Evolutionary conservation across 2,113 vertebrate species (phyloP).

Genomic region (Callaeas wilsoni): DNA sequence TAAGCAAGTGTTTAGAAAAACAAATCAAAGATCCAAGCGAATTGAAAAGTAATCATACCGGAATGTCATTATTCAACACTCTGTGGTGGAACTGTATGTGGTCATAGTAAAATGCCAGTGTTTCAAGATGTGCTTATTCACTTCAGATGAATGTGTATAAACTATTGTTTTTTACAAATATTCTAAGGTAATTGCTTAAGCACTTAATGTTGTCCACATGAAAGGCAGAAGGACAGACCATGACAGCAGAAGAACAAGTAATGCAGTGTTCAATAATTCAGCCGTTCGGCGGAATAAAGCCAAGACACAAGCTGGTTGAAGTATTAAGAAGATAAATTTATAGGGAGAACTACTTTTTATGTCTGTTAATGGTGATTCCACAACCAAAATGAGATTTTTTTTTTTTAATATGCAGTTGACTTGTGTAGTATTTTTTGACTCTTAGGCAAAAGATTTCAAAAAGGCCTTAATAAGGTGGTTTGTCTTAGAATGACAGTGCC

Average conservation of each 20-base stretch:
- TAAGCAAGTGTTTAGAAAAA: neutral
- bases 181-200: neutral
- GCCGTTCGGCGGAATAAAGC: neutral
- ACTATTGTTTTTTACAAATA: neutral
- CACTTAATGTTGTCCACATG: neutral
- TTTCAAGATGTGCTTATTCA: neutral
- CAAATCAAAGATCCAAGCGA: neutral
- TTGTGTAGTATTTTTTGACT: neutral
- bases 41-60: neutral
- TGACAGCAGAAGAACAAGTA: neutral
- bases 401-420: neutral
- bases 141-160: neutral
- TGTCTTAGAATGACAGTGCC: neutral
- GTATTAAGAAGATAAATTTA: neutral
- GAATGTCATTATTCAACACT: neutral
- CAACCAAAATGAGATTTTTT: neutral
- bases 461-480: neutral
- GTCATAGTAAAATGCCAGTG: neutral
- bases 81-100: neutral
- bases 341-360: neutral
- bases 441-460: neutral
- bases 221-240: neutral
- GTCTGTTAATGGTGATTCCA: neutral
- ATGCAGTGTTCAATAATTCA: neutral
- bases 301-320: neutral